phyloP scores from a whole-genome alignment of 1,140 invertebrate genomes.

The Sinella curviseta region DNA sequence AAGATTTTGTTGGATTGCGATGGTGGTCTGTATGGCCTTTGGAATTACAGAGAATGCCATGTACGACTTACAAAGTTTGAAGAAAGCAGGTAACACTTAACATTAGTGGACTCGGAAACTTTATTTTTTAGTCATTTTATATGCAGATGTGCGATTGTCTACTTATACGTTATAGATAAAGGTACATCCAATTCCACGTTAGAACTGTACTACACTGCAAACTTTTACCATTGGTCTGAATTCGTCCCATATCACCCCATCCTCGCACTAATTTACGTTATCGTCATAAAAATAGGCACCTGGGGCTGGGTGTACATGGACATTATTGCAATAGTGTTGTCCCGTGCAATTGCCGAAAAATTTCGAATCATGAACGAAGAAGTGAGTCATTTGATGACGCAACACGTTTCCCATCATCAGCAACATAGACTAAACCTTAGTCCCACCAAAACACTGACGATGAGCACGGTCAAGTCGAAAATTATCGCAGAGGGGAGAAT shows the following conservation, averaged over 20 bases:
- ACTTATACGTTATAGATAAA: not conserved
- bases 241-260: not conserved
- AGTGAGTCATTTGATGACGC: not conserved
- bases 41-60: not conserved
- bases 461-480: not conserved
- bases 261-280: not conserved
- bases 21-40: not conserved
- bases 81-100: not conserved
- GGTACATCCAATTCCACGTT: not conserved
- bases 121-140: not conserved
- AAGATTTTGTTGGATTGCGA: not conserved
- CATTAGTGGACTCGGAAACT: not conserved
- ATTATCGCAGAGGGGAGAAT: not conserved
- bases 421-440: not conserved
- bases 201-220: not conserved
- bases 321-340: not conserved
- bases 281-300: not conserved
- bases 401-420: not conserved
- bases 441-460: not conserved
- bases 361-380: not conserved
- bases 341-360: not conserved
- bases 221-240: not conserved
- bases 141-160: not conserved
- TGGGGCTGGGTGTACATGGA: conserved; percentile 12
- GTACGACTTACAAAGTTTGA: not conserved